Percentiles rank a stretch among this genome's conserved stretches.
These are phyloP conservation scores for Lordiphosa stackelbergi DNA, from an alignment of 1,140 invertebrate species.

Conservation along the genomic window DNA sequence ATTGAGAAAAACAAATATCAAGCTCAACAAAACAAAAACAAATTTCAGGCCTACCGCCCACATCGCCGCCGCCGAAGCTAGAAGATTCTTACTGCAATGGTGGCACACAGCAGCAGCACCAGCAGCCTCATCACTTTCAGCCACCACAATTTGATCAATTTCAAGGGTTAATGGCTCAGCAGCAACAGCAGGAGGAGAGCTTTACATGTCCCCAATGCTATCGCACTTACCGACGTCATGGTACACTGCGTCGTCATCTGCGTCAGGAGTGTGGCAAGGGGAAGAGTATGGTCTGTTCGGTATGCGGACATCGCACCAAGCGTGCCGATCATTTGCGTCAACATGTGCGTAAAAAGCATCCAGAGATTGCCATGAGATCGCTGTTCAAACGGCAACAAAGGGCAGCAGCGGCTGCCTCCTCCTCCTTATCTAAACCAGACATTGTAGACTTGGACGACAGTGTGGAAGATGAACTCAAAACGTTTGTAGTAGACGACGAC, in stretches of 20 bases:
- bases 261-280: conserved; percentile 80
- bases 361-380: conserved; percentile 73
- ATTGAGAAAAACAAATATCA: conserved; percentile 25
- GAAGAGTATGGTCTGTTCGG: conserved; percentile 78
- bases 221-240: conserved; percentile 80
- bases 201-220: conserved; percentile 80
- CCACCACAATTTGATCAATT: conserved; percentile 57
- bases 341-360: conserved; percentile 77
- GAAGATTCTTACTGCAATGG: conserved; percentile 44
- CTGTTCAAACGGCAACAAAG: conserved; percentile 63
- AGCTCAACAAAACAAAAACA: conserved; percentile 69
- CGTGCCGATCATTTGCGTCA: conserved; percentile 78
- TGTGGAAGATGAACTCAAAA: conserved; percentile 25
- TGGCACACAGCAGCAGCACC: conserved; percentile 34
- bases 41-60: conserved; percentile 56
- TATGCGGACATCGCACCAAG: conserved; percentile 78
- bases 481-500: conserved; percentile 55
- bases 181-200: conserved; percentile 52
- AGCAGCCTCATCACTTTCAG: conserved; percentile 35
- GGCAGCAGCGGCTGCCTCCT: conserved; percentile 19
- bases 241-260: conserved; percentile 80
- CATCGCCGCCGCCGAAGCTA: conserved; percentile 28
- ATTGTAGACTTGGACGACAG: conserved; percentile 62
- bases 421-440: conserved; percentile 7
- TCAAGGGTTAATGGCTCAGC: conserved; percentile 29